Percentiles rank a stretch among this genome's conserved stretches.
These are phyloP conservation scores for Pseudomyrmex pallidus DNA, from an alignment of 1,140 invertebrate species.

Conservation along the genomic window DNA sequence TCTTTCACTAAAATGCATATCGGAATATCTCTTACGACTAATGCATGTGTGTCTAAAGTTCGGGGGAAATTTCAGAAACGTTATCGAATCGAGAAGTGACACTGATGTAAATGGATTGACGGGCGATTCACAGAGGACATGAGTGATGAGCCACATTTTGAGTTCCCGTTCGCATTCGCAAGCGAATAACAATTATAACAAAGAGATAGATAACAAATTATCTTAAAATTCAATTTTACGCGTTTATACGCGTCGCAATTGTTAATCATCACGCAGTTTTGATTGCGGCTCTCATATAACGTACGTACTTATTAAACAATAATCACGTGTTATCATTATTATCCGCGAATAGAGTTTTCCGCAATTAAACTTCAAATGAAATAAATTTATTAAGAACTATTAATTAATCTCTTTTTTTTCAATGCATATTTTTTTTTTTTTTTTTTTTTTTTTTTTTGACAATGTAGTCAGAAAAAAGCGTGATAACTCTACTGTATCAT, in stretches of 20 bases:
- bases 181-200: constrained; percentile 1
- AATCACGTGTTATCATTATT: constrained; percentile 28
- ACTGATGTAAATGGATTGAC: constrained; percentile 35
- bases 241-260: not conserved
- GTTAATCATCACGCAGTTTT: constrained; percentile 27
- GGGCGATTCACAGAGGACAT: constrained; percentile 13
- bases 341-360: constrained; percentile 3
- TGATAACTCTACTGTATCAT: not conserved
- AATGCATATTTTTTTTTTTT: too few species aligned
- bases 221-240: not conserved
- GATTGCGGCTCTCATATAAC: constrained; percentile 5
- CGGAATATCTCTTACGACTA: constrained; percentile 1
- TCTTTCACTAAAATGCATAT: too few species aligned
- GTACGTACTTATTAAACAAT: not conserved
- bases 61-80: not conserved
- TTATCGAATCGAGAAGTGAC: constrained; percentile 8
- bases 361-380: constrained; percentile 7
- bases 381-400: not conserved
- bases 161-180: not conserved
- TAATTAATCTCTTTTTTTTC: not conserved
- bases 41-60: constrained; percentile 21
- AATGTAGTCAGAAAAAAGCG: not conserved
- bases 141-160: constrained; percentile 43
- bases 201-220: constrained; percentile 23
- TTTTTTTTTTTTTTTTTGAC: too few species aligned